A percentile compares a stretch with the other conserved stretches of the same genome.
These are phyloP conservation scores for Crossaster papposus DNA, from an alignment of 53 echinoderm and acorn worm genomes.

Conservation along the genomic window DNA sequence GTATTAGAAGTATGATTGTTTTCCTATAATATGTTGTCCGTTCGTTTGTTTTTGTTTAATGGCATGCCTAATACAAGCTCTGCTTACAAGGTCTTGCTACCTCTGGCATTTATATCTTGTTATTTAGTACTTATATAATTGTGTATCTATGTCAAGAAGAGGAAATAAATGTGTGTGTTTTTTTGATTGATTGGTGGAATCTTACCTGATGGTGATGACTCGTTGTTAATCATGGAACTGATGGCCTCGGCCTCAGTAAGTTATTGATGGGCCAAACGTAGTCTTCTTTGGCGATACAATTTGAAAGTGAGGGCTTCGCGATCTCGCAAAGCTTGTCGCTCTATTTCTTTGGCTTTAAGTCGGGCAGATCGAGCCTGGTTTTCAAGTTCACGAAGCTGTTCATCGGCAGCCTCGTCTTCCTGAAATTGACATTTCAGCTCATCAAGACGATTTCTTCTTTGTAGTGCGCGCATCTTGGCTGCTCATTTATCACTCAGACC, in stretches of 20 bases:
- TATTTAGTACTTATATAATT: too few relatives aligned
- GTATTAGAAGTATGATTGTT: too few relatives aligned
- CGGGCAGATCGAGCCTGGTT: neutral
- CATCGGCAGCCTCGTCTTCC: conserved; percentile 17
- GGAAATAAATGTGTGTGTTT: too few relatives aligned
- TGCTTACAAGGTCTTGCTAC: too few relatives aligned
- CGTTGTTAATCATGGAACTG: neutral
- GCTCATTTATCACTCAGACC: conserved; percentile 2
- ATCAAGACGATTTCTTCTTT: neutral
- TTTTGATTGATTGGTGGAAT: too few relatives aligned
- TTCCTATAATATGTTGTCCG: too few relatives aligned
- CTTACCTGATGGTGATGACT: neutral
- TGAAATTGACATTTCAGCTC: conserved; percentile 7
- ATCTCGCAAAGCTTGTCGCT: conserved; percentile 8
- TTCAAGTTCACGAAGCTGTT: neutral
- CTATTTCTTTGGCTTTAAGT: neutral
- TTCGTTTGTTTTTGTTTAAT: too few relatives aligned
- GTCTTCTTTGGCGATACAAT: conserved; percentile 9
- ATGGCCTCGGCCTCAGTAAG: neutral
- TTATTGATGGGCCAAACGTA: neutral
- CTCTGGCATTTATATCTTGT: too few relatives aligned
- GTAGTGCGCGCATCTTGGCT: conserved; percentile 5
- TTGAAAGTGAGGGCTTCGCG: neutral
- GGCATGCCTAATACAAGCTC: too few relatives aligned
- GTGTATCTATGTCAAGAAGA: too few relatives aligned